A percentile compares a stretch with the other conserved stretches of the same genome.
Conservation (phyloP, 2,797 vertebrate species). For the Myotis vivesi region DNA sequence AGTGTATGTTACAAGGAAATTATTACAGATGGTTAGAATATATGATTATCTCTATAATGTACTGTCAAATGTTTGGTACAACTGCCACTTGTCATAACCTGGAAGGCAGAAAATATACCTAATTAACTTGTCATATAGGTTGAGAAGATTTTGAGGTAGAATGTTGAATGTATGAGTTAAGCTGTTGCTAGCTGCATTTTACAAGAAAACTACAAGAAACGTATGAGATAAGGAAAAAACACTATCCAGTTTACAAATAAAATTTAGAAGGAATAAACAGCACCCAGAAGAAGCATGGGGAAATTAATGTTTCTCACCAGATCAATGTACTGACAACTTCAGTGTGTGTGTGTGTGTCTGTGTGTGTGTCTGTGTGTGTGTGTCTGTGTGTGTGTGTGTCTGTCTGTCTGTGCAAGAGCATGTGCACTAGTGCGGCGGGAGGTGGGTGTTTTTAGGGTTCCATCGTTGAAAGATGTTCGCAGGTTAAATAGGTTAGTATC, state of each 20-base stretch:
- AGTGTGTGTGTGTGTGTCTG: not conserved
- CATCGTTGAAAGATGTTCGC: not conserved
- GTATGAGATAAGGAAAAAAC: not conserved
- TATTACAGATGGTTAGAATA: not conserved
- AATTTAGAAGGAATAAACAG: not conserved
- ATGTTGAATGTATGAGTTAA: not conserved
- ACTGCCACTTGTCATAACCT: not conserved
- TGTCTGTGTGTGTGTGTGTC: not conserved
- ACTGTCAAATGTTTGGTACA: conserved; percentile 29
- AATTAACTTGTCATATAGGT: not conserved
- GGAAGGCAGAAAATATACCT: not conserved
- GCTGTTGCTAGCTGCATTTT: not conserved
- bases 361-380: not conserved
- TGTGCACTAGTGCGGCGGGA: rapidly evolving
- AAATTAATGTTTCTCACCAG: not conserved
- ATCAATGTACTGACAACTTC: not conserved
- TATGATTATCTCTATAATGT: not conserved
- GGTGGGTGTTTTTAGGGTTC: not conserved
- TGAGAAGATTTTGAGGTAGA: not conserved
- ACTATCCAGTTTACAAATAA: not conserved
- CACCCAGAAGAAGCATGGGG: not conserved
- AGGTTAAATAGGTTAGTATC: not conserved
- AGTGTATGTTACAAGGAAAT: not conserved
- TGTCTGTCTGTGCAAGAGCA: no score
- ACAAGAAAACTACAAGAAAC: not conserved